Evolutionary conservation across 2,888 invertebrate genomes (phyloP).

Genomic region (Polymixis lichenea): DNA sequence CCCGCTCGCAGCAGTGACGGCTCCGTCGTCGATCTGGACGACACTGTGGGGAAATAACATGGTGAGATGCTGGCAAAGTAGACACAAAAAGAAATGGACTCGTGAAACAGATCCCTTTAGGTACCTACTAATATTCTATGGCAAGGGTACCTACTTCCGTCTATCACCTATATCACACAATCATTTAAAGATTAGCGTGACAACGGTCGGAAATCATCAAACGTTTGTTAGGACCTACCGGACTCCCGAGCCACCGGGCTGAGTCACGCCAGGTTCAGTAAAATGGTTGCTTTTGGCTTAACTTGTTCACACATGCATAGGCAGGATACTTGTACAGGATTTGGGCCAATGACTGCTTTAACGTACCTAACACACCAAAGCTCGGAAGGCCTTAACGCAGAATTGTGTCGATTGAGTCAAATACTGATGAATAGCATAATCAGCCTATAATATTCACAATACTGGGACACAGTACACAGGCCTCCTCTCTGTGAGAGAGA

Average conservation of each 20-base stretch:
- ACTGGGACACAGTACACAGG: too few species aligned
- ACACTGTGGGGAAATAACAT: constrained; percentile 70
- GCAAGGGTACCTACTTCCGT: too few species aligned
- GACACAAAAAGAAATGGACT: not conserved
- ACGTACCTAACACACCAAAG: not conserved
- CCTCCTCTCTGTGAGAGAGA: too few species aligned
- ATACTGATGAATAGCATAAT: not conserved
- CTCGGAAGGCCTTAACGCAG: not conserved
- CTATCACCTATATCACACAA: too few species aligned
- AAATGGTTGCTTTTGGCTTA: not conserved
- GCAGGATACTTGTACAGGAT: not conserved
- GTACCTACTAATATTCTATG: not conserved
- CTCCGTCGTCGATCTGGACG: constrained; percentile 79
- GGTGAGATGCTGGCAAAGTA: not conserved
- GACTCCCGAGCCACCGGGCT: not conserved
- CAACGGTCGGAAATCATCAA: too few species aligned
- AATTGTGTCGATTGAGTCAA: not conserved
- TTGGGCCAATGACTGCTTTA: not conserved
- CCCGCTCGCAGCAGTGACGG: constrained; percentile 68
- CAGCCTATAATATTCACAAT: too few species aligned
- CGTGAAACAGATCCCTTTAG: not conserved
- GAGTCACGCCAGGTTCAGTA: too few species aligned
- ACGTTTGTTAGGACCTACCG: not conserved
- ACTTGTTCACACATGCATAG: not conserved
- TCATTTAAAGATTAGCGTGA: not conserved